Base-by-base conservation (phyloP, 2,113 vertebrate genomes). In the Mustela nigripes region DNA sequence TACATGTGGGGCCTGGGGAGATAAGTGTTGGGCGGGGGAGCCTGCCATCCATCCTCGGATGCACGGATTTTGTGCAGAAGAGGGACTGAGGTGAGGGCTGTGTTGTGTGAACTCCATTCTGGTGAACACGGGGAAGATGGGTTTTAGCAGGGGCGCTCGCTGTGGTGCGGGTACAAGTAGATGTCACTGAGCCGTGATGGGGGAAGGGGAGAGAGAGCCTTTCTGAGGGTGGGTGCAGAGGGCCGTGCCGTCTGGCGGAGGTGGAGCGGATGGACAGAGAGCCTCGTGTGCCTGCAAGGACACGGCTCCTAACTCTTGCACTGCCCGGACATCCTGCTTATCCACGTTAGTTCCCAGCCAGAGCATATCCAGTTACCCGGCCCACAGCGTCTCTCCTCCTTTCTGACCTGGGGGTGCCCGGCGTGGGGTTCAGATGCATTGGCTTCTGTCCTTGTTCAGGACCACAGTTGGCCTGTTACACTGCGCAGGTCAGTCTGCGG, bases 281-380 rank as follows among this genome's bases (percentile, higher is more conserved):
- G 50, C 36, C 67, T 11, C 0, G 0, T 4, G 53, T 16, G 18
- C 79, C 48, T 18, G 45, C 36, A 28, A 26, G 33, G 84, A 67
- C 45, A 39, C 24, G 92, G 14, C 71, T 67, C 36, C 74, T 15
- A 10, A 7, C 14, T 67, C 28, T 80, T 65, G 9, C 3, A 0
- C 28, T 60, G 82, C 86, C 58, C 18, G 16, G 48, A 39, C 4
- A n/a, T 3, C 19, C 0, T 28, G 56, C 48, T 67, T 92, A 89
- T 76, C 48, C 56, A 14, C 4, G 63, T 85, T 45, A 71, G 48
- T 69, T 96, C 69, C 7, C 42, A 39, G 14, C 7, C 24, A 24
- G 53, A 36, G 79, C 21, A 7, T 15, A 4, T 1, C 3, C 2
- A 1, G 67, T 67, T 0, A 2, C 1, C 5, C 33, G 65, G 73